Conservation (phyloP, 2,113 vertebrate species). For the Silurus asotus region DNA sequence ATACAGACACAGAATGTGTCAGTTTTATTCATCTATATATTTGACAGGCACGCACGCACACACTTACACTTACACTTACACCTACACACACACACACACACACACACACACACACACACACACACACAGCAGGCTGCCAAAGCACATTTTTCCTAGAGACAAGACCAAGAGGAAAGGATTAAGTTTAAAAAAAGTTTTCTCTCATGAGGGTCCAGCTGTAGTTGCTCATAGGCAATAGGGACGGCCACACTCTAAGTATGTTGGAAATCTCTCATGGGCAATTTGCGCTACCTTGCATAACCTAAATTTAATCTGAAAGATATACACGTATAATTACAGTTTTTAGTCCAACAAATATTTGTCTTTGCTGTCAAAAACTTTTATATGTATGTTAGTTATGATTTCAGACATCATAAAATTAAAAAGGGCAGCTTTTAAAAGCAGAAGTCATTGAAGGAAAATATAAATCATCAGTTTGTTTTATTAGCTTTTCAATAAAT, state of each 20-base stretch:
- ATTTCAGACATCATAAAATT: background rate
- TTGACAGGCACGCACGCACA: too few relatives aligned
- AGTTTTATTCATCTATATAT: background rate
- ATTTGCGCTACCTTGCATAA: background rate
- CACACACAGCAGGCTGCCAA: background rate
- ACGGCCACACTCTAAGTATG: background rate
- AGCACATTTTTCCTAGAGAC: conserved; percentile 14
- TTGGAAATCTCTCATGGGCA: conserved; percentile 8
- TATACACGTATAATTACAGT: background rate
- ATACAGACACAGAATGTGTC: background rate
- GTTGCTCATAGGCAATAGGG: background rate
- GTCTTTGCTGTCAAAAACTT: background rate
- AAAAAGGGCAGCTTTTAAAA: background rate
- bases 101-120: conserved; percentile 19
- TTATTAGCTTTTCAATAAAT: too few relatives aligned
- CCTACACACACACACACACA: background rate
- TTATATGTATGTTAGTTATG: background rate
- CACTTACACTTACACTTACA: too few relatives aligned
- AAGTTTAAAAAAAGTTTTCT: background rate
- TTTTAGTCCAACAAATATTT: conserved; percentile 5
- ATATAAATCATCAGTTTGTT: too few relatives aligned
- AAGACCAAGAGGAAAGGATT: background rate
- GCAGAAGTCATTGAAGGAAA: too few relatives aligned
- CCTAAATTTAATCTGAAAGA: conserved; percentile 1
- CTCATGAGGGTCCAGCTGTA: conserved; percentile 9